Conservation (phyloP, 2,797 vertebrate species). For the Scleropages formosus region DNA sequence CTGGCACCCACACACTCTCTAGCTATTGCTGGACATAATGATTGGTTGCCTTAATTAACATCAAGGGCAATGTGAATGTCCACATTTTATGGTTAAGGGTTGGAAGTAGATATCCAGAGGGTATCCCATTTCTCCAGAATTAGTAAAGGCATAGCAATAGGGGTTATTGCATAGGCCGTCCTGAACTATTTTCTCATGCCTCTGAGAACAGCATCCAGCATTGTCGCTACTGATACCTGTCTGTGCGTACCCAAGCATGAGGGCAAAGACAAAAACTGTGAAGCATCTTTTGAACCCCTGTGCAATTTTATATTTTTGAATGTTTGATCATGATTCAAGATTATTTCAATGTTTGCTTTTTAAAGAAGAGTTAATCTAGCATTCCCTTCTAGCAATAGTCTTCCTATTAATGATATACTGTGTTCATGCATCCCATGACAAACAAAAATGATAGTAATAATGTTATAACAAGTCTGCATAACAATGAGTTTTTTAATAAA, state of each 20-base stretch:
- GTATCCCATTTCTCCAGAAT: neutral
- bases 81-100: neutral
- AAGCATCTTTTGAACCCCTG: conserved; percentile 35
- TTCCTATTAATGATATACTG: conserved; percentile 69
- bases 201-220: conserved; percentile 1
- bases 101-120: neutral
- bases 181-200: neutral
- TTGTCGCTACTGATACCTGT: conserved; percentile 3
- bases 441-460: conserved; percentile 29
- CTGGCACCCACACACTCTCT: neutral
- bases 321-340: conserved; percentile 20
- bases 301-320: conserved; percentile 24
- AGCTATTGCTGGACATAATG: neutral
- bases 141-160: neutral
- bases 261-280: conserved; percentile 38
- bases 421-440: conserved; percentile 46
- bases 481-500: conserved; percentile 33
- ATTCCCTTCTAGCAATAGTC: conserved; percentile 67
- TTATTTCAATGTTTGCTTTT: conserved; percentile 33
- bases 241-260: conserved; percentile 42
- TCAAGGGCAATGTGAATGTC: conserved; percentile 1
- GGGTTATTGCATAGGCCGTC: neutral
- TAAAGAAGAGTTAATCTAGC: conserved; percentile 52
- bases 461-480: conserved; percentile 29
- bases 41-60: neutral